A percentile compares a stretch with the other conserved stretches of the same genome.
phyloP scores from a whole-genome alignment of 64 coral and sea anemone genomes.

The Montipora sp. region DNA sequence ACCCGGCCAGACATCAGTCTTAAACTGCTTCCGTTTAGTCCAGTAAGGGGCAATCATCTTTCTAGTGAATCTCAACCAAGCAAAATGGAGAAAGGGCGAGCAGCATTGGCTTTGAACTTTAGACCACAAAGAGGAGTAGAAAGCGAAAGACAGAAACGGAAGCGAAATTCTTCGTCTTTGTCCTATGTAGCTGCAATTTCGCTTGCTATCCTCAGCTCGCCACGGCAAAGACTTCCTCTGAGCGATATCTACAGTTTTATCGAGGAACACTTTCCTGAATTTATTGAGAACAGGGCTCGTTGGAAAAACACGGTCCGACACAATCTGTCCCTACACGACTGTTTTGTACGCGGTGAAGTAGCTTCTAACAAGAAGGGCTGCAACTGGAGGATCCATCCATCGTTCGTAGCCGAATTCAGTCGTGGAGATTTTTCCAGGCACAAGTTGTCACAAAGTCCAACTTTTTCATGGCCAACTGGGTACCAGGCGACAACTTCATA shows the following conservation, averaged over 20 bases:
- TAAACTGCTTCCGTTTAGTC: background rate
- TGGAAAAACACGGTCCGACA: conserved; percentile 81
- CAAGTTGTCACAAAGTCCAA: conserved; percentile 19
- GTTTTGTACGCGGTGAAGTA: conserved; percentile 62
- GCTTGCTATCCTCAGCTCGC: conserved; percentile 49
- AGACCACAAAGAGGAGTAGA: background rate
- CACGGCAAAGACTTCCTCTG: conserved; percentile 38
- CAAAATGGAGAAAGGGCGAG: background rate
- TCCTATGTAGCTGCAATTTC: conserved; percentile 61
- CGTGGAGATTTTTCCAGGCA: conserved; percentile 49
- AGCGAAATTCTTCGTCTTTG: conserved; percentile 27
- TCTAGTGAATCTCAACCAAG: background rate
- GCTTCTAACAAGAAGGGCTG: conserved; percentile 50
- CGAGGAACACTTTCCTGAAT: conserved; percentile 14
- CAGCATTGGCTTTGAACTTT: background rate
- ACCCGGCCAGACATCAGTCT: background rate
- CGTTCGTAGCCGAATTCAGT: conserved; percentile 31
- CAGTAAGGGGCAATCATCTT: background rate
- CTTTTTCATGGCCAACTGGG: background rate
- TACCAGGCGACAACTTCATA: conserved; percentile 4
- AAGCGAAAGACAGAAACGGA: background rate
- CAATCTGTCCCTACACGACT: conserved; percentile 73
- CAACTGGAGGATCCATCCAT: conserved; percentile 61
- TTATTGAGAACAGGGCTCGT: conserved; percentile 41
- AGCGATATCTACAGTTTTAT: conserved; percentile 63